Percentiles rank a stretch among this genome's conserved stretches.
These are phyloP conservation scores for Eumaeus atala DNA, from an alignment of 1,140 invertebrate genomes.

Conservation along the genomic window DNA sequence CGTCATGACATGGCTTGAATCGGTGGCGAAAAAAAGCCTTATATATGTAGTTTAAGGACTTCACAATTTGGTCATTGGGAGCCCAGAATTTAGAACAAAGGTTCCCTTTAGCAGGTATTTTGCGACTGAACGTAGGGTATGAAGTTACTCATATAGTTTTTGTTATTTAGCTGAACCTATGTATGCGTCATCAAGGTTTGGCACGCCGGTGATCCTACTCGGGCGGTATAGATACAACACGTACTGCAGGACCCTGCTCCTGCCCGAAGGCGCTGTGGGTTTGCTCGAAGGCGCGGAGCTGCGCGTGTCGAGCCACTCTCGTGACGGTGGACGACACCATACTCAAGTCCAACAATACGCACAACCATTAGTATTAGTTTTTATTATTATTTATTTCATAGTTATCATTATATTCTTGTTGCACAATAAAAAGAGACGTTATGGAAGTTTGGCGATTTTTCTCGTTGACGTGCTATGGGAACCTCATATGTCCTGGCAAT, in stretches of 20 bases:
- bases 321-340: conserved; percentile 26
- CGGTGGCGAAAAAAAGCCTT: too few relatives aligned
- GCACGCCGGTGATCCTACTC: conserved; percentile 28
- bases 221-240: conserved; percentile 33
- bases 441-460: not conserved
- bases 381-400: too few relatives aligned
- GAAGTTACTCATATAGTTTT: too few relatives aligned
- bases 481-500: too few relatives aligned
- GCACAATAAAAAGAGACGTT: not conserved
- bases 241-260: conserved; percentile 20
- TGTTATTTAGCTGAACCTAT: conserved; percentile 11
- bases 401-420: too few relatives aligned
- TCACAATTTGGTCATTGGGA: too few relatives aligned
- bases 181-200: conserved; percentile 26
- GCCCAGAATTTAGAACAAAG: too few relatives aligned
- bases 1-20: too few relatives aligned
- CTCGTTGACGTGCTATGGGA: too few relatives aligned
- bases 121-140: too few relatives aligned
- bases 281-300: conserved; percentile 20
- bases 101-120: too few relatives aligned
- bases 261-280: conserved; percentile 27
- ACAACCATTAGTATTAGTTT: conserved; percentile 27
- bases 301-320: conserved; percentile 29
- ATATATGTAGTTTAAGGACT: too few relatives aligned
- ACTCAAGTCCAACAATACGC: conserved; percentile 23